Evolutionary conservation across 2,113 vertebrate species (phyloP).

Genomic region (Apus apus): DNA sequence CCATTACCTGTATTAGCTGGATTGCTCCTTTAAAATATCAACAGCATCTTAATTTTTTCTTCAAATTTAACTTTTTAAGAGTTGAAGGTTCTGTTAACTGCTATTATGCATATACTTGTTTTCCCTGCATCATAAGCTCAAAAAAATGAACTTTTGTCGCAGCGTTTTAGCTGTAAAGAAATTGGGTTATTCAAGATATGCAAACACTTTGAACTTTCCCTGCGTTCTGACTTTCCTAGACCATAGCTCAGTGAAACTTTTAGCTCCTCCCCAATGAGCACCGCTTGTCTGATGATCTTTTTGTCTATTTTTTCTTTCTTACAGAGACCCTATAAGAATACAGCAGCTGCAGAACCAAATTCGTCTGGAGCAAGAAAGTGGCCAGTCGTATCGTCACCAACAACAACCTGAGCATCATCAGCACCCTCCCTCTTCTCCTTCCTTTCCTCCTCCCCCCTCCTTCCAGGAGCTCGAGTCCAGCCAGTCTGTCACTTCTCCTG

Average conservation of each 20-base stretch:
- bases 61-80: neutral
- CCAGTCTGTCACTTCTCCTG: slow-evolving; percentile 60
- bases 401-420: slow-evolving; percentile 65
- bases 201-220: neutral
- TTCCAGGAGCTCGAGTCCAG: slow-evolving; percentile 88
- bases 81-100: neutral
- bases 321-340: slow-evolving; percentile 89
- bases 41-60: neutral
- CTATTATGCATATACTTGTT: neutral
- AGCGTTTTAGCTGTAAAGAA: neutral
- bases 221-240: neutral
- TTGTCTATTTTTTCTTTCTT: slow-evolving; percentile 43
- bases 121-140: neutral
- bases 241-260: neutral
- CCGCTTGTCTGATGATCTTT: slow-evolving; percentile 4
- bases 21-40: neutral
- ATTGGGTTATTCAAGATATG: neutral
- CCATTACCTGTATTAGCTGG: neutral
- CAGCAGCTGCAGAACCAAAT: slow-evolving; percentile 95
- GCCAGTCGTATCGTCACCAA: slow-evolving; percentile 72
- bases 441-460: slow-evolving; percentile 90
- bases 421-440: slow-evolving; percentile 81
- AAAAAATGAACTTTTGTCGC: neutral
- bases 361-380: slow-evolving; percentile 88
- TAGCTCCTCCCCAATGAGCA: neutral